Evolutionary conservation across 2,888 invertebrate species (phyloP), one percentile per base, ranked within the genome.

Genomic region (Drosophila kambysellisi): DNA sequence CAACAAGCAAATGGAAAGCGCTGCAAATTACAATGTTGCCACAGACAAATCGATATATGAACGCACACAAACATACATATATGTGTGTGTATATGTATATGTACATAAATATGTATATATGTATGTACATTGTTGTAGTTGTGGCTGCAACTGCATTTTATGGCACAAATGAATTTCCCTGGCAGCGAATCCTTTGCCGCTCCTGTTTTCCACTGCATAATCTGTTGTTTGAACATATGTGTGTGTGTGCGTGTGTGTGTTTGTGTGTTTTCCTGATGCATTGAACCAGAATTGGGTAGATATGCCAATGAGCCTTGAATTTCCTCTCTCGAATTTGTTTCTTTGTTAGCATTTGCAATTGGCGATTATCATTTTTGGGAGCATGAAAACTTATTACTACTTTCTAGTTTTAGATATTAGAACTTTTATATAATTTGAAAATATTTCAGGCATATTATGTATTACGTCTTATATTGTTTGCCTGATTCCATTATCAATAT

Each of bases 221-320:
- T 72, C 64, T 76, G 57, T 46, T 70, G 58, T 75, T 63, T 69
- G 65, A 59, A 17, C 15, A 53, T n/a, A 4, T 33, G 6, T 32
- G 5, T 74, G 58, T 65, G 11, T 58, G 32, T 43, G 30, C 60
- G 30, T 41, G 25, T 59, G 64, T 51, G 32, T 59, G 20, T n/a
- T n/a, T 58, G 37, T 65, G 66, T 65, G 62, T 57, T 61, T 61
- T 73, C 65, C 57, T 57, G 56, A 87, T 87, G 89, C 85, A 85
- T 89, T 85, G 85, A 88, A 82, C 89, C 88, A 89, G 80, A 85
- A 89, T 88, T 87, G 79, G 84, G 89, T 74, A 84, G 89, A 85
- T 85, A 85, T 84, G 76, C 70, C 83, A 80, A 81, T 71, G 71
- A 74, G 82, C 75, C 71, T 63, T 54, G 41, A 52, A 20, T 20